Conservation (phyloP, 2,113 vertebrate genomes). For the Embiotoca jacksoni region DNA sequence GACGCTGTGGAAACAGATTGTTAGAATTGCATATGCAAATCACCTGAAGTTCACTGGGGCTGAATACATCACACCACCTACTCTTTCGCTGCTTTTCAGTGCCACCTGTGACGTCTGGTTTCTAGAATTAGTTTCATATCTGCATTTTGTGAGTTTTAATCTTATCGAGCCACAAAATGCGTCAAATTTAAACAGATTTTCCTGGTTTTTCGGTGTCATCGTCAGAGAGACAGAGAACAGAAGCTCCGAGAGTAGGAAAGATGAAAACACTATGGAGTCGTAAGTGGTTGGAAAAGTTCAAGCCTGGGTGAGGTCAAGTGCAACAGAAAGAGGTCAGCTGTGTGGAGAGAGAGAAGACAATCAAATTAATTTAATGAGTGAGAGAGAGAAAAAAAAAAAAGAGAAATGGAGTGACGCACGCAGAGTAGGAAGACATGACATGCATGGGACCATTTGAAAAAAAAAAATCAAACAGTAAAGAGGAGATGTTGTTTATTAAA, state of each 20-base stretch:
- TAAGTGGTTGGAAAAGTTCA: conserved; percentile 38
- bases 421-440: neutral
- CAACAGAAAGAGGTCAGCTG: conserved; percentile 61
- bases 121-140: neutral
- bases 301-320: conserved; percentile 48
- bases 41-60: conserved; percentile 23
- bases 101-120: conserved; percentile 1
- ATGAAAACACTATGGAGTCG: neutral
- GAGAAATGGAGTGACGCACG: neutral
- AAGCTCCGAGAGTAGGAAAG: neutral
- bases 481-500: no score
- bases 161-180: neutral
- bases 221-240: neutral
- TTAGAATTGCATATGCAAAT: conserved; percentile 43
- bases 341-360: conserved; percentile 42
- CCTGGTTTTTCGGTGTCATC: neutral
- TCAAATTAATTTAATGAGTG: conserved; percentile 48
- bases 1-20: conserved; percentile 2
- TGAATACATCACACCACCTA: conserved; percentile 31
- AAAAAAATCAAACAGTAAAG: no score
- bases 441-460: no score
- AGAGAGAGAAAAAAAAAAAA: neutral
- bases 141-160: neutral
- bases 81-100: conserved; percentile 25
- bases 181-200: neutral